Conservation (phyloP, 1,140 invertebrate species). For the Diprion similis region DNA sequence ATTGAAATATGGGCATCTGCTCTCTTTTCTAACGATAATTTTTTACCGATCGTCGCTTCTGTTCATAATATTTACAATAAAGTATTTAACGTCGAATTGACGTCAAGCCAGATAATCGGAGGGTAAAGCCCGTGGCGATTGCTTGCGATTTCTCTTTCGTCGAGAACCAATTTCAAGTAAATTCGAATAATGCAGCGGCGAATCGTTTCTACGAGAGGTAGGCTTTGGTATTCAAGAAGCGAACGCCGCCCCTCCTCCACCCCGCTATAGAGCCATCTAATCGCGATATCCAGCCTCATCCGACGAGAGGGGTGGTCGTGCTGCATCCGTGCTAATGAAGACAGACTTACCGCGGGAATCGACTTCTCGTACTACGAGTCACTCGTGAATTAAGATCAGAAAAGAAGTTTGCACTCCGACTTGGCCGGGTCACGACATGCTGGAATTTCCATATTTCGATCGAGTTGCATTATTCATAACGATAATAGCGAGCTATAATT, state of each 20-base stretch:
- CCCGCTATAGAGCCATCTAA: not conserved
- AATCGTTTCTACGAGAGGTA: not conserved
- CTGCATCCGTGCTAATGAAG: not conserved
- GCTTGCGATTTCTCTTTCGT: not conserved
- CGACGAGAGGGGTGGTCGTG: not conserved
- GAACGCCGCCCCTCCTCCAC: not conserved
- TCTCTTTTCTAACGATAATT: too few species aligned
- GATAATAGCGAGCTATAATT: not conserved
- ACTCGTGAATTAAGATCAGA: not conserved
- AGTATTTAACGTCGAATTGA: not conserved
- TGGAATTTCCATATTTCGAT: conserved; percentile 2
- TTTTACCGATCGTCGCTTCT: too few species aligned
- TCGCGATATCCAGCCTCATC: not conserved
- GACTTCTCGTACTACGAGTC: not conserved
- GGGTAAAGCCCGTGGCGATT: not conserved
- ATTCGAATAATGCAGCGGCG: not conserved
- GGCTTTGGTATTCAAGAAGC: conserved; percentile 1
- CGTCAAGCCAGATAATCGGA: not conserved
- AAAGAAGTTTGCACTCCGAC: not conserved
- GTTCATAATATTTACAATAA: too few species aligned
- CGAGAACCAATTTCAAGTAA: not conserved
- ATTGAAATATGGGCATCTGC: too few species aligned
- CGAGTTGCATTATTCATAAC: conserved; percentile 5
- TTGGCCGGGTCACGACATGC: not conserved
- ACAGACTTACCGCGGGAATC: conserved; percentile 4